These are phyloP conservation scores for Paramormyrops kingsleyae DNA, from an alignment of 2,113 vertebrate genomes.

Conservation along the genomic window DNA sequence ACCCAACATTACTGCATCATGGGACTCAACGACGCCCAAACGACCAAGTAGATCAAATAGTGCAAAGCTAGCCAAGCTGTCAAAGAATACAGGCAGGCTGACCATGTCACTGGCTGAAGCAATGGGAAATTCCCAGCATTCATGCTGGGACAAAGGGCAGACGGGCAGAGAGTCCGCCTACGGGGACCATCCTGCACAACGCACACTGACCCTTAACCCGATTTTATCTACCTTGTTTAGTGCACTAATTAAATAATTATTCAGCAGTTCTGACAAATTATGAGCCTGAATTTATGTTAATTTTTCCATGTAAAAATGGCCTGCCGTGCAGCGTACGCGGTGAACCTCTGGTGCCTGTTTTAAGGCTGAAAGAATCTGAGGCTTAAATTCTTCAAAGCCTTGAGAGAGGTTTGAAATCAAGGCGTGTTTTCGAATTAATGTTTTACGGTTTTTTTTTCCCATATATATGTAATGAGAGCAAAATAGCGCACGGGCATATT, in stretches of 20 bases:
- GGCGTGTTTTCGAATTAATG: background rate
- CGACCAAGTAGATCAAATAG: background rate
- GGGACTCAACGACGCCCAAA: background rate
- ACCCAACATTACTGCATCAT: background rate
- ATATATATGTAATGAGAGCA: background rate
- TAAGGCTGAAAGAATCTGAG: background rate
- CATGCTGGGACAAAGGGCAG: background rate
- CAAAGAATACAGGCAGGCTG: background rate
- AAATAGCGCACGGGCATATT: background rate
- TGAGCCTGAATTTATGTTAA: background rate
- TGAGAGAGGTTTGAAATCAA: background rate
- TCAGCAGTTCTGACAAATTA: background rate
- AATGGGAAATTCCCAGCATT: background rate
- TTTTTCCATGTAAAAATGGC: background rate
- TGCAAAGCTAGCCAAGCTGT: background rate
- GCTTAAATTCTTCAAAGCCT: background rate
- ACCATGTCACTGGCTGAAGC: background rate
- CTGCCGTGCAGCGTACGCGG: background rate
- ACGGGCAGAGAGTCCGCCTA: background rate
- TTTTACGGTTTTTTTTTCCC: background rate
- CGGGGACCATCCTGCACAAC: background rate
- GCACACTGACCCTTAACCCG: background rate
- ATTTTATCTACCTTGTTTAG: background rate
- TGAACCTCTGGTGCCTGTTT: background rate
- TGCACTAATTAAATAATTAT: background rate